Evolutionary conservation across 2,888 invertebrate genomes (phyloP), one percentile per base, ranked within the genome.

Genomic region (Diarsia brunnea): DNA sequence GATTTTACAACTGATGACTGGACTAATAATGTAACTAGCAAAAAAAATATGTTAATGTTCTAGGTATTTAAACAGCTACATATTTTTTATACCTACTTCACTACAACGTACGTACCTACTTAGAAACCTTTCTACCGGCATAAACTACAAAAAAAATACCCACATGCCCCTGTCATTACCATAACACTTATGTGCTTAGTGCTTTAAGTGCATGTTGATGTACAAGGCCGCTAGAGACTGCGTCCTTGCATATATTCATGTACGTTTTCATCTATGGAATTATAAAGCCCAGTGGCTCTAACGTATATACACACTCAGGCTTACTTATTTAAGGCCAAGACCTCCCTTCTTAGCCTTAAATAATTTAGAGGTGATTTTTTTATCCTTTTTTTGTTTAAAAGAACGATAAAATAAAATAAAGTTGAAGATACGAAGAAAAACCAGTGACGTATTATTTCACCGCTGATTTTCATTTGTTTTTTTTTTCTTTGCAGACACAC

Each of bases 201-300:
- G 45, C 64, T 78, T 61, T 70, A 78, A 78, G 83, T 82, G 75
- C 79, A 83, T 64, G 73, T 73, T 85, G 65, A 69, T 79, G 76
- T 69, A 79, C 47, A 61, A 55, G 45, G 72, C 67, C 65, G 70
- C 69, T 60, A 55, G 80, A 47, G 76, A 73, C 76, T 68, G 61
- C 65, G 65, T 47, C 51, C 71, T 74, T 69, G 84, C 84, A 69
- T 81, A 55, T 64, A 69, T 75, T 79, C 55, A 83, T 79, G 38
- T 51, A 71, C 45, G 19, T 75, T 82, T 74, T 79, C 61, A 69
- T 61, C 12, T 63, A 47, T 63, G 53, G 53, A 45, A 74, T 71
- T 24, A 69, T 71, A 68, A 65, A 47, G 19, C 49, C 21, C 21
- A 45, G 24, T 2, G 27, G 38, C 49, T 68, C 14, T 64, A 47